These are phyloP conservation scores for Ophioninae sp. DNA, from an alignment of 2,888 invertebrate species.

Conservation along the genomic window DNA sequence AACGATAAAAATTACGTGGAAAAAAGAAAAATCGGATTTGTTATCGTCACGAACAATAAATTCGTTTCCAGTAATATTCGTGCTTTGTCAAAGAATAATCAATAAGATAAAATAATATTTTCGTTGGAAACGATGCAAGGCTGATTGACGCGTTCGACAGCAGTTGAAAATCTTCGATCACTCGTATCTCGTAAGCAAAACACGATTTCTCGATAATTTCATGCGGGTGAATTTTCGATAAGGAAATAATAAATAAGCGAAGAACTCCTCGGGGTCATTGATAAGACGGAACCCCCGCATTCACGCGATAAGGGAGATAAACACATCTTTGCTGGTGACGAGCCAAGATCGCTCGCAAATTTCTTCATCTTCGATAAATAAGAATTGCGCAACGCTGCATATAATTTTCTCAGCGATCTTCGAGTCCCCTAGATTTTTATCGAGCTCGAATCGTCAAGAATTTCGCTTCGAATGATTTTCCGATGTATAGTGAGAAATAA, in stretches of 20 bases:
- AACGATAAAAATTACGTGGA: too few relatives aligned
- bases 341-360: conserved; percentile 26
- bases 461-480: not conserved
- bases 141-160: not conserved
- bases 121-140: too few relatives aligned
- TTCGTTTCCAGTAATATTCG: too few relatives aligned
- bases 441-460: not conserved
- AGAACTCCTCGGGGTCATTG: conserved; percentile 54
- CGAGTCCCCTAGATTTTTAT: too few relatives aligned
- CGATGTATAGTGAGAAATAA: not conserved
- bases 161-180: not conserved
- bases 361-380: conserved; percentile 17
- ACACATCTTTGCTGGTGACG: conserved; percentile 15
- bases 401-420: too few relatives aligned
- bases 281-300: conserved; percentile 64
- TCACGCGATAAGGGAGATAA: conserved; percentile 13
- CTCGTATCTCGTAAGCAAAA: not conserved
- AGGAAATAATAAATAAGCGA: conserved; percentile 2
- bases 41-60: too few relatives aligned
- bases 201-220: conserved; percentile 8
- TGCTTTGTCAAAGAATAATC: too few relatives aligned
- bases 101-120: too few relatives aligned
- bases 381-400: conserved; percentile 30
- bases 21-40: too few relatives aligned
- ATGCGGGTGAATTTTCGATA: not conserved